These are phyloP conservation scores for Myiozetetes cayanensis DNA, from an alignment of 2,113 vertebrate species.

Conservation along the genomic window DNA sequence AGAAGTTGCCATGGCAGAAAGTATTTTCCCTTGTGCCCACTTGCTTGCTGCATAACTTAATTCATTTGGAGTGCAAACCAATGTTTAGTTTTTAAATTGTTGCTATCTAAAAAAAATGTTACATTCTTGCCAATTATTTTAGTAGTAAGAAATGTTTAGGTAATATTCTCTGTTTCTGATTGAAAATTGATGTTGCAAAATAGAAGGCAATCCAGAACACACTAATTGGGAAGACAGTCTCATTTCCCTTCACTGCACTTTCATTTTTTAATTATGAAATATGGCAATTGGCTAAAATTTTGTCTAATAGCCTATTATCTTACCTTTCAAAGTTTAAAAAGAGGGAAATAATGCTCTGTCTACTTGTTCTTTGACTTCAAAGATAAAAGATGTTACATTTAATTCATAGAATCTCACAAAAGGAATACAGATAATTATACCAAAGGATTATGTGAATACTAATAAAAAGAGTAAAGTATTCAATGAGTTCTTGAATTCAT, in stretches of 20 bases:
- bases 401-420: slow-evolving; percentile 4
- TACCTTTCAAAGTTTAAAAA: slow-evolving; percentile 14
- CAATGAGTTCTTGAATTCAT: neutral
- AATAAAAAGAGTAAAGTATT: slow-evolving; percentile 28
- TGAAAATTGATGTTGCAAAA: neutral
- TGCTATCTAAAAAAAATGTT: neutral
- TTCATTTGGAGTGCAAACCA: neutral
- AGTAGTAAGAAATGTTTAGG: neutral
- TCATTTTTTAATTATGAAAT: slow-evolving; percentile 37
- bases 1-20: neutral
- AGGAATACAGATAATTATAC: slow-evolving; percentile 8
- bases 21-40: neutral
- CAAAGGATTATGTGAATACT: slow-evolving; percentile 38
- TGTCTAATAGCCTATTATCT: slow-evolving; percentile 4
- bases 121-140: neutral
- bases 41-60: neutral
- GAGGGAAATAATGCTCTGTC: slow-evolving; percentile 6
- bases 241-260: neutral
- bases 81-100: neutral
- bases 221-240: neutral
- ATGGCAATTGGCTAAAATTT: neutral
- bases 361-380: slow-evolving; percentile 6
- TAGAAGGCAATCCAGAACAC: neutral
- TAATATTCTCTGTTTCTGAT: neutral
- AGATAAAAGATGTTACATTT: slow-evolving; percentile 39